Evolutionary conservation across 2,113 vertebrate genomes (phyloP).

Genomic region (Cyanocitta stelleri): DNA sequence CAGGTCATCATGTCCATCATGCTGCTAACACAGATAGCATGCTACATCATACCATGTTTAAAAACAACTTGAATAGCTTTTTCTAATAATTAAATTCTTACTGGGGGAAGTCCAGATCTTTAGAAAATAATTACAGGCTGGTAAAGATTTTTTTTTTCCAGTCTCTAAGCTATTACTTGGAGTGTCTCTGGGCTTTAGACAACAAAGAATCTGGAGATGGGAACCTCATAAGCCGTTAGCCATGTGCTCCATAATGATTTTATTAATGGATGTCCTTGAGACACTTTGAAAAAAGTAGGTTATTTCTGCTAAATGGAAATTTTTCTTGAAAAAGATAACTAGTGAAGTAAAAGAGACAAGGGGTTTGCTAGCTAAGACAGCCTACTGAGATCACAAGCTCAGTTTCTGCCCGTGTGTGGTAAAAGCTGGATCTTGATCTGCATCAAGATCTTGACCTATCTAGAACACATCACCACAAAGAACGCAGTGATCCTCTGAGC

Average conservation of each 20-base stretch:
- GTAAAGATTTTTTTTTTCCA: background rate
- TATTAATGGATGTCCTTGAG: background rate
- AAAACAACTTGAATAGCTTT: background rate
- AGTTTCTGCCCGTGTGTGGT: background rate
- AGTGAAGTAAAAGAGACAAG: background rate
- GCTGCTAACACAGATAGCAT: background rate
- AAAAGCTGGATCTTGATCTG: background rate
- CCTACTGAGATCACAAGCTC: background rate
- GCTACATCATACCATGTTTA: background rate
- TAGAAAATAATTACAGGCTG: background rate
- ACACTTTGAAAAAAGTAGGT: background rate
- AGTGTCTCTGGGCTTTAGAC: background rate
- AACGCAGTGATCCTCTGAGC: background rate
- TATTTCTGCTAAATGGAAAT: background rate
- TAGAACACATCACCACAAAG: background rate
- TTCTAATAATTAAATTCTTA: background rate
- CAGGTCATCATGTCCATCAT: background rate
- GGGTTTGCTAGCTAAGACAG: background rate
- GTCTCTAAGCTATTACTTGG: background rate
- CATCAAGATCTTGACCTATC: background rate
- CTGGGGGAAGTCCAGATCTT: background rate
- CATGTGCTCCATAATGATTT: rapidly evolving
- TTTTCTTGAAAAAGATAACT: background rate
- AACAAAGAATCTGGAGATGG: background rate
- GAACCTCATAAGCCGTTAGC: background rate